Evolutionary conservation across 2,797 vertebrate species (phyloP), one percentile per base, ranked within the genome.

Genomic region (Lagodon rhomboides): DNA sequence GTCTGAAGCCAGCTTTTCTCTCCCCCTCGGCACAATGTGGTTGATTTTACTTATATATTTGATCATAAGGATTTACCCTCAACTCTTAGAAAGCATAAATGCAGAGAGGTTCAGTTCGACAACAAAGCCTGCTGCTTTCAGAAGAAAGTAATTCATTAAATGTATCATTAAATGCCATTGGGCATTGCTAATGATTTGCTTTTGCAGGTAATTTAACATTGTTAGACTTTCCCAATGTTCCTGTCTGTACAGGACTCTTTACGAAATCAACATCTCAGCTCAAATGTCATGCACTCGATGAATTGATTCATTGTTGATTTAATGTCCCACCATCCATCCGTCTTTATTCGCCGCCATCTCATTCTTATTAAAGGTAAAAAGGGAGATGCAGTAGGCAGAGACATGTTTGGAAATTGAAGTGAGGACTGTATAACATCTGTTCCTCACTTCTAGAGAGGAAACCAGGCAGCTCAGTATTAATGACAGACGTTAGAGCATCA

Each of bases 351-450:
- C 41, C 3, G 0, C 51, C n/a, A 54, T 53, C 63, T 78, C 51
- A 56, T 74, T 75, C 17, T 43, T 68, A 65, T 73, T 68, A 49
- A 62, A 41, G 65, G 44, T 27, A 41, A 2, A 68, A 43, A 58
- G 13, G 25, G 41, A 73, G 73, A 27, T 61, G 50, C 43, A 54
- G 77, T 55, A 7, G 25, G 18, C 27, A 65, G 49, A 67, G 76
- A 66, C 12, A n/a, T 68, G 43, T 83, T 73, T 67, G 56, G 51
- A 68, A 76, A 62, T 67, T 17, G 56, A 68, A 73, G 49, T 64
- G 56, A 49, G 8, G 62, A 73, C 49, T 46, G 1, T 46, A 54
- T 53, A 72, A 68, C 75, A 82, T 85, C 73, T 88, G 85, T 77
- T 75, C 58, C 20, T 64, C 67, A 75, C 63, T 69, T 58, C 55